These are phyloP conservation scores for Smittia sp. DNA, from an alignment of 2,888 invertebrate species.

Conservation along the genomic window DNA sequence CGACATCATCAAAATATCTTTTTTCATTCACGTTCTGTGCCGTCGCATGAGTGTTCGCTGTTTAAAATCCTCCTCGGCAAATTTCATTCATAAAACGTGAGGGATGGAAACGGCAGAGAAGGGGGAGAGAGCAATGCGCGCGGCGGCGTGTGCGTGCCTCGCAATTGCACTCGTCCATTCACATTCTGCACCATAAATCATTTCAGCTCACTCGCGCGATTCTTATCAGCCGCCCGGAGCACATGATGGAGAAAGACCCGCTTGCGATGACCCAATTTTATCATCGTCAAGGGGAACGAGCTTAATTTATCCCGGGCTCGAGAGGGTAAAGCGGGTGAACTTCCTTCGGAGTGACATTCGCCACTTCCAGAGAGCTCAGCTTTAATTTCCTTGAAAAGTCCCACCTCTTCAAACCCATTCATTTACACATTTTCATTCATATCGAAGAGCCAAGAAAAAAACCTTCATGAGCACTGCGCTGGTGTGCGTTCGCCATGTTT, in stretches of 20 bases:
- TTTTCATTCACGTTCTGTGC: neutral
- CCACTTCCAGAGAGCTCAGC: neutral
- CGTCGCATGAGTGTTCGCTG: neutral
- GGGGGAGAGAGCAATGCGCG: neutral
- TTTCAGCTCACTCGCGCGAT: neutral
- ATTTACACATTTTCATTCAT: conserved; percentile 40
- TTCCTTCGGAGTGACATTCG: neutral
- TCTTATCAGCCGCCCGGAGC: neutral
- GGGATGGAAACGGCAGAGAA: neutral
- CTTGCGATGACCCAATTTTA: neutral
- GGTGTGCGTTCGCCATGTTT: conserved; percentile 33
- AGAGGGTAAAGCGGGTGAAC: neutral
- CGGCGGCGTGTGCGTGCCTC: neutral
- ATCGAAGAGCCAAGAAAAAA: neutral
- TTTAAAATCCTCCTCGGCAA: neutral
- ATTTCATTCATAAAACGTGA: conserved; percentile 21
- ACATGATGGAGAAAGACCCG: no score
- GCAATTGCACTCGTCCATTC: neutral
- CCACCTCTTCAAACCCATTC: conserved; percentile 4
- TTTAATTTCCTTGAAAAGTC: neutral
- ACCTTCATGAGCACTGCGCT: neutral
- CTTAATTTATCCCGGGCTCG: neutral
- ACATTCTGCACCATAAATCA: neutral
- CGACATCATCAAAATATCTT: neutral
- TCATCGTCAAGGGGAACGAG: neutral